Base-by-base conservation (phyloP, 2,113 vertebrate genomes). In the Rhea pennata region DNA sequence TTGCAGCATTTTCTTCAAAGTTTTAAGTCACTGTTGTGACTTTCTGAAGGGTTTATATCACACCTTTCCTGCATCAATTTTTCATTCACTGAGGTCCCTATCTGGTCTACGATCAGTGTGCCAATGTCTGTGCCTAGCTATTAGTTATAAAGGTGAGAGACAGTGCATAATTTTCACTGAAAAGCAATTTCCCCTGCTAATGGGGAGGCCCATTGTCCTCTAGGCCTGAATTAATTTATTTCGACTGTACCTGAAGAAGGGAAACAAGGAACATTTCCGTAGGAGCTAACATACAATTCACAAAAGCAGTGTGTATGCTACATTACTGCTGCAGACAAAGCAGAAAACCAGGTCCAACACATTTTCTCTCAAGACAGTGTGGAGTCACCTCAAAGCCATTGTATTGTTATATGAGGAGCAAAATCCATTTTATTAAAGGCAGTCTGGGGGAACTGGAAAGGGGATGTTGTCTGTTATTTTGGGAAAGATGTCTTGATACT, bases 271-370 rank as follows among this genome's bases (percentile, higher is more conserved):
- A 36, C 7, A 26, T 59, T 90, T 80, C 44, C 42, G n/a, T 71
- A 62, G 58, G 39, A 67, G 39, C 46, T 69, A 24, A 62, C 13
- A 14, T 36, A 70, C 29, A 67, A 5, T 19, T 71, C 17, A 46
- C 1, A 0, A 2, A 66, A 62, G 7, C 54, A 33, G 40, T 64
- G 26, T 6, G 19, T 44, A 24, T 0, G 0, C 24, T 2, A 2
- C 0, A 0, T 67, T 87, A 48, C 42, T 67, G 17, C 33, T 59
- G 31, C 14, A 14, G 3, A 9, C 21, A 58, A 46, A 24, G 36
- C 58, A 62, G 42, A 58, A 71, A 71, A 14, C 59, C 26, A 42
- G 0, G 1, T 65, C 39, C 83, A 88, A 54, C 3, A 27, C 33
- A 13, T 7, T 65, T 73, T 73, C 39, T 61, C 22, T 65, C 53